phyloP scores from a whole-genome alignment of 2,888 invertebrate species.

The Cetonia aurata region DNA sequence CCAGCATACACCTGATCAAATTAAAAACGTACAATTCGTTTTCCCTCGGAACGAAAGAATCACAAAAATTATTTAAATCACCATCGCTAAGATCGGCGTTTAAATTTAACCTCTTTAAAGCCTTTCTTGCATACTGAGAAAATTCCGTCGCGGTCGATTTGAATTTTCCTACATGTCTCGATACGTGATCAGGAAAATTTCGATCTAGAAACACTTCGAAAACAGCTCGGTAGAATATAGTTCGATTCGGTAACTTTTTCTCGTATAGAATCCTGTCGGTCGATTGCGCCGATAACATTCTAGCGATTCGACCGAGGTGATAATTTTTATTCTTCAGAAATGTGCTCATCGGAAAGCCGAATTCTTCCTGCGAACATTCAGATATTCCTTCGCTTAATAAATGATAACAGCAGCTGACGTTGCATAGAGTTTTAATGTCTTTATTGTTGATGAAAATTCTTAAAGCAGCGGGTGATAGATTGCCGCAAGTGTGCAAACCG shows the following conservation, averaged over 20 bases:
- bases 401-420: conserved; percentile 94
- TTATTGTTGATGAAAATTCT: conserved; percentile 74
- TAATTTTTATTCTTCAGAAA: conserved; percentile 69
- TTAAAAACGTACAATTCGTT: conserved; percentile 81
- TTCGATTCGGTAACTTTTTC: conserved; percentile 72
- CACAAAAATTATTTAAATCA: conserved; percentile 65
- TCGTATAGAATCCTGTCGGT: conserved; percentile 75
- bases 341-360: conserved; percentile 78
- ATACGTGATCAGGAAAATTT: conserved; percentile 63
- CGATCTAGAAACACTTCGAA: conserved; percentile 74
- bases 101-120: conserved; percentile 74
- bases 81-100: conserved; percentile 66
- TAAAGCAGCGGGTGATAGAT: conserved; percentile 80
- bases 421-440: conserved; percentile 75
- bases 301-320: conserved; percentile 79
- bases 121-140: conserved; percentile 77
- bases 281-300: conserved; percentile 89
- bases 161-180: conserved; percentile 71
- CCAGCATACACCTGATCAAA: conserved; percentile 80
- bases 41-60: conserved; percentile 65
- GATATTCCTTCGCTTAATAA: conserved; percentile 74
- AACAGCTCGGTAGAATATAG: conserved; percentile 82
- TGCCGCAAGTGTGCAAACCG: conserved; percentile 93
- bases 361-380: conserved; percentile 41
- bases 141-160: conserved; percentile 72